These are phyloP conservation scores for Hypanus sabinus DNA, from an alignment of 2,113 vertebrate species.

Conservation along the genomic window DNA sequence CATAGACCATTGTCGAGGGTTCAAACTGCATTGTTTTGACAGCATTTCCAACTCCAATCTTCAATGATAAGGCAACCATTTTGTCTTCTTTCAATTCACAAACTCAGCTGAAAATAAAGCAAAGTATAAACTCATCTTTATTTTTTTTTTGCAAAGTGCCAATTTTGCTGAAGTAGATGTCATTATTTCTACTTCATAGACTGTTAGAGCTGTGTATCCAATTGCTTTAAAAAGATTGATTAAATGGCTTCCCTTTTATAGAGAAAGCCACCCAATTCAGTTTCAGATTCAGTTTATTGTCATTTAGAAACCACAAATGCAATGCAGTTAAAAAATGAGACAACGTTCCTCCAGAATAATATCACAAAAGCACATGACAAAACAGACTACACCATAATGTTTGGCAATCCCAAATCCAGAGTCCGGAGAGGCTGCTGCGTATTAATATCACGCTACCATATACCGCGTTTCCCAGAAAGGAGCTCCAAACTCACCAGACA, in stretches of 20 bases:
- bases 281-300: too few relatives aligned
- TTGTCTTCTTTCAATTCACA: slow-evolving; percentile 51
- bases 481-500: too few relatives aligned
- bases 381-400: too few relatives aligned
- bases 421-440: too few relatives aligned
- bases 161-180: neutral
- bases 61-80: slow-evolving; percentile 97
- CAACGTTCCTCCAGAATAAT: too few relatives aligned
- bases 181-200: neutral
- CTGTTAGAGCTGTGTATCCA: neutral
- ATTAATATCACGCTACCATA: too few relatives aligned
- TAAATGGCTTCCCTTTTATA: neutral
- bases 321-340: too few relatives aligned
- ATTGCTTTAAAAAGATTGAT: neutral
- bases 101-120: slow-evolving; percentile 7
- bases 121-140: neutral
- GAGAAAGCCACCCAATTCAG: neutral
- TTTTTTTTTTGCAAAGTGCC: neutral
- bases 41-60: slow-evolving; percentile 93
- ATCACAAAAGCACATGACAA: too few relatives aligned
- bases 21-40: slow-evolving; percentile 99
- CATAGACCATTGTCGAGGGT: slow-evolving; percentile 94
- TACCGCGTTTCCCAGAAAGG: too few relatives aligned
- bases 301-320: too few relatives aligned
- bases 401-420: too few relatives aligned